Evolutionary conservation across 1,140 invertebrate species (phyloP), one percentile per base, ranked within the genome.

Genomic region (Prorops nasuta): DNA sequence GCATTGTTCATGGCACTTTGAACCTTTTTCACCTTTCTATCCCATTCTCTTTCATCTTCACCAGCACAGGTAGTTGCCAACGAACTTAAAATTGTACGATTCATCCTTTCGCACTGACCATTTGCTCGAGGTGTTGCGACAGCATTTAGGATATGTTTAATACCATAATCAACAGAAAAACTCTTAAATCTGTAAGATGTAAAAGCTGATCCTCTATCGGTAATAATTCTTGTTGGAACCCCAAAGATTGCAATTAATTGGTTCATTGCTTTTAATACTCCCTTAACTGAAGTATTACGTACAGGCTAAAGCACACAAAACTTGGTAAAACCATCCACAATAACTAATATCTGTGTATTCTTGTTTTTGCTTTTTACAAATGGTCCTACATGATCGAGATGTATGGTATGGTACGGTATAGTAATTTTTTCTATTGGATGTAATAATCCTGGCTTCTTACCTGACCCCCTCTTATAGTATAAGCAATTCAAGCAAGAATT

Each of bases 381-480:
- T 0, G 61, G 64, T 1, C 66, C 59, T 51, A 79, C 44, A 67
- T 80, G 51, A 67, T 78, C 49, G 0, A 66, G 14, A 10, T 67
- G 59, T 0, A 66, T 14, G 0, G 66, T 71, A 14, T 66, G 52
- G 20, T 67, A 66, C 0, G 60, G 60, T 10, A 46, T 45, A 2
- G 45, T 40, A 6, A 59, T 38, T 49, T 68, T 68, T 1, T 62
- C 45, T 1, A 68, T 56, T 0, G 44, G 41, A 12, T 66, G 52
- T 2, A 63, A 12, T 3, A 42, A 21, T 1, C 59, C 49, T 35
- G 48, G 49, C 17, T 49, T 49, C 3, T 51, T 56, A 0, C 60
- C 53, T 2, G 44, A 7, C 0, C 12, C 18, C 1, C 17, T 14
- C 40, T 63, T 61, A 18, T 60, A 49, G 43, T 60, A 60, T 9